Conservation (phyloP, 2,113 vertebrate genomes). For the Macrotus californicus region DNA sequence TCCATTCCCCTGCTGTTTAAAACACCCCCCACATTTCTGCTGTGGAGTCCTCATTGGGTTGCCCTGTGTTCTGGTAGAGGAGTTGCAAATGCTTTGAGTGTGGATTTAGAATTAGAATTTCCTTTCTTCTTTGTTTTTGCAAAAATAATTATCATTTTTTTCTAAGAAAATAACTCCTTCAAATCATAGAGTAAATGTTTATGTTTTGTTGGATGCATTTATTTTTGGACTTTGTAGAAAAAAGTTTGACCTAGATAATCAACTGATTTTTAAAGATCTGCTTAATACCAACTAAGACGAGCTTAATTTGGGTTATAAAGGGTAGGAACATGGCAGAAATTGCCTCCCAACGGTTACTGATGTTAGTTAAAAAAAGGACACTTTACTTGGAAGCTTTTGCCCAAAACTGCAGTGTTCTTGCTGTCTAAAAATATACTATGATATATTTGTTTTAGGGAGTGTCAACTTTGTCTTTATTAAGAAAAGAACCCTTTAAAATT, state of each 20-base stretch:
- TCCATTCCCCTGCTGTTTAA: background rate
- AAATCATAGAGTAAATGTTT: constrained; percentile 25
- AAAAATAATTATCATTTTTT: background rate
- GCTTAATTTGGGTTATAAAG: constrained; percentile 13
- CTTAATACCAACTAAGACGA: background rate
- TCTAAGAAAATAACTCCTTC: background rate
- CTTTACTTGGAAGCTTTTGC: background rate
- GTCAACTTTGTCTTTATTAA: constrained; percentile 16
- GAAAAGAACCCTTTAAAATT: constrained; percentile 20
- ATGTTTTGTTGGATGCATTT: background rate
- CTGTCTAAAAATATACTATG: background rate
- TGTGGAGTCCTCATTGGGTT: background rate
- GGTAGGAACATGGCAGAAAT: background rate
- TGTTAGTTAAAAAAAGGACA: constrained; percentile 23
- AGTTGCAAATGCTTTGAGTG: background rate
- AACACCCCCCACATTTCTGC: background rate
- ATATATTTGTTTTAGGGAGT: background rate
- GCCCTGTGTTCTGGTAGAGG: background rate
- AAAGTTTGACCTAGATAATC: background rate
- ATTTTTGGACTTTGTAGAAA: background rate
- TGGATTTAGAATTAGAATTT: constrained; percentile 15
- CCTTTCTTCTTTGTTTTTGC: background rate
- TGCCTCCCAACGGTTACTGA: background rate
- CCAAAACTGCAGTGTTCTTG: background rate
- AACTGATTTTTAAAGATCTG: background rate